Conservation (phyloP, 2,888 invertebrate species). For the Diplazon laetatorius region DNA sequence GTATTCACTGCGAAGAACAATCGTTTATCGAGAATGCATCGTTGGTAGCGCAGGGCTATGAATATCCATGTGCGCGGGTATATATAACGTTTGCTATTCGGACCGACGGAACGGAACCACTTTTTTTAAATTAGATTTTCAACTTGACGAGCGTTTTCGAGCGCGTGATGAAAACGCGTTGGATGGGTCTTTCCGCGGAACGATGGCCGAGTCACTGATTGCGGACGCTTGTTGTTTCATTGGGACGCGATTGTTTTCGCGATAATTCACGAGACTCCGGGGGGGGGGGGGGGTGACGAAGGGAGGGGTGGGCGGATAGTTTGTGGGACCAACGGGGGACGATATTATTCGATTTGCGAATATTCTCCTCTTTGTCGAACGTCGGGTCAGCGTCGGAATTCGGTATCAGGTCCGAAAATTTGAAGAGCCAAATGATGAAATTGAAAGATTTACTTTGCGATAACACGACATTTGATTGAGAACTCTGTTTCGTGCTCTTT, state of each 20-base stretch:
- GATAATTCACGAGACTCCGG: constrained; percentile 46
- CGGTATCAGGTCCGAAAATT: too few species aligned
- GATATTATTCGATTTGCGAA: constrained; percentile 40
- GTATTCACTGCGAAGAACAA: not conserved
- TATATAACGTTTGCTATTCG: not conserved
- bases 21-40: constrained; percentile 1
- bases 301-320: too few species aligned
- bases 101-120: not conserved
- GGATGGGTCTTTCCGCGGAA: not conserved
- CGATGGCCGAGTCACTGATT: constrained; percentile 65
- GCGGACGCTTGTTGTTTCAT: constrained; percentile 70
- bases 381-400: too few species aligned
- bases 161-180: constrained; percentile 5
- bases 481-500: too few species aligned
- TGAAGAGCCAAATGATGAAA: too few species aligned
- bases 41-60: not conserved
- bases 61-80: not conserved
- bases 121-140: constrained; percentile 30
- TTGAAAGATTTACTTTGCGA: too few species aligned
- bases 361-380: too few species aligned
- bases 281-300: too few species aligned
- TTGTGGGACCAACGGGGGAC: constrained; percentile 20
- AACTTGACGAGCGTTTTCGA: constrained; percentile 14
- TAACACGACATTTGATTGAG: too few species aligned
- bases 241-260: constrained; percentile 62